Evolutionary conservation across 2,113 vertebrate species (phyloP).

Genomic region (Alouatta palliata): DNA sequence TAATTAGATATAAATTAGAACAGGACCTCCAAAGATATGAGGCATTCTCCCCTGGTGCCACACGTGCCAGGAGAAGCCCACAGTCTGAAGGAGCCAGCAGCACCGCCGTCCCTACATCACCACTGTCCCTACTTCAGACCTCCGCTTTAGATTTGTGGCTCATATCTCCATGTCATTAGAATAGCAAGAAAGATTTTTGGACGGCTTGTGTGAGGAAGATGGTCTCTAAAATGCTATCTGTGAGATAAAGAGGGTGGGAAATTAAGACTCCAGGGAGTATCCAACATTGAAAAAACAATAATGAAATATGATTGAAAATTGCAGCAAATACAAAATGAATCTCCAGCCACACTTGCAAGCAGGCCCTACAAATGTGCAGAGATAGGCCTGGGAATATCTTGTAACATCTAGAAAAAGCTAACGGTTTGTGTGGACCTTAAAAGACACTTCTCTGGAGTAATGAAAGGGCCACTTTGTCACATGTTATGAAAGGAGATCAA

Average conservation of each 20-base stretch:
- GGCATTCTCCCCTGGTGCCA: not conserved
- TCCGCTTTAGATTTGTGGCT: not conserved
- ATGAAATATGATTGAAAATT: not conserved
- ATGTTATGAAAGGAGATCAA: not conserved
- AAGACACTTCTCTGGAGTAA: not conserved
- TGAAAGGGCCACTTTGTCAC: not conserved
- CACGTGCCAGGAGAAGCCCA: not conserved
- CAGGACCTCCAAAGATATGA: not conserved
- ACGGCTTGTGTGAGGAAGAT: not conserved
- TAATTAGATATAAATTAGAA: too few relatives aligned
- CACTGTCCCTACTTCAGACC: not conserved
- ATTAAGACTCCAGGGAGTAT: not conserved
- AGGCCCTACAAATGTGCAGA: not conserved
- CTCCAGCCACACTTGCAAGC: not conserved
- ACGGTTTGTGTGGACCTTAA: not conserved
- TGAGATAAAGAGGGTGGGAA: too few relatives aligned
- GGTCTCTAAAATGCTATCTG: not conserved
- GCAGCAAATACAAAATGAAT: accelerated
- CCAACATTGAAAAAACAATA: not conserved
- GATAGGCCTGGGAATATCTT: not conserved
- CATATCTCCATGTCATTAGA: not conserved
- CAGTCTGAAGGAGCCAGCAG: too few relatives aligned
- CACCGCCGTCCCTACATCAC: too few relatives aligned
- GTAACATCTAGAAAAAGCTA: not conserved
- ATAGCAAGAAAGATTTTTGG: not conserved